Percentiles rank a stretch among this genome's conserved stretches.
These are phyloP conservation scores for Sinohyriopsis cumingii DNA, from an alignment of 2,888 invertebrate species.

Conservation along the genomic window DNA sequence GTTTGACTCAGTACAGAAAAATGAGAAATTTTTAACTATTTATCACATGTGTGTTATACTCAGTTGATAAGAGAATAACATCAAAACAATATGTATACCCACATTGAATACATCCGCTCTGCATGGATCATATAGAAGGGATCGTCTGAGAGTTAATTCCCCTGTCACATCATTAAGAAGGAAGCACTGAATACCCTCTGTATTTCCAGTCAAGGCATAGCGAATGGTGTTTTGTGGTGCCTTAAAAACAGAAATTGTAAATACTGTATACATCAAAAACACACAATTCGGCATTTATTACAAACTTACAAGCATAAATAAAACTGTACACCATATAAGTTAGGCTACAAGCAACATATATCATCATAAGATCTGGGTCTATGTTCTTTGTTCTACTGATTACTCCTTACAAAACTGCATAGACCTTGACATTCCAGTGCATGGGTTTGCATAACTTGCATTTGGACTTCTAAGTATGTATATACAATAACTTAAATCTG, in stretches of 20 bases:
- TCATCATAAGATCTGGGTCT: no score
- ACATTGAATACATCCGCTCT: slow-evolving; percentile 42
- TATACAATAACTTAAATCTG: no score
- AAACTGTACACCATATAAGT: background rate
- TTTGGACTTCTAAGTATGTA: no score
- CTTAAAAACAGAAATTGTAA: slow-evolving; percentile 33
- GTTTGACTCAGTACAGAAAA: no score
- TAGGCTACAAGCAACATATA: no score
- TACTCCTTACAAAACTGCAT: no score
- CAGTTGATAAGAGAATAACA: no score
- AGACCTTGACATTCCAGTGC: no score
- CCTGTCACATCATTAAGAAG: slow-evolving; percentile 54
- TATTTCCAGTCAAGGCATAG: slow-evolving; percentile 55
- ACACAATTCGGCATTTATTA: background rate
- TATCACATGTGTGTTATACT: no score
- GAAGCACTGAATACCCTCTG: slow-evolving; percentile 58
- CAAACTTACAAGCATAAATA: background rate
- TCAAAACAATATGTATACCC: slow-evolving; percentile 12
- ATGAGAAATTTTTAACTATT: no score
- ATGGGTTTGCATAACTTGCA: no score
- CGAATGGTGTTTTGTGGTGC: slow-evolving; percentile 63
- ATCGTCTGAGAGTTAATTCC: slow-evolving; percentile 47
- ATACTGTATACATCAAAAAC: slow-evolving; percentile 3
- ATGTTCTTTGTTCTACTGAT: no score
- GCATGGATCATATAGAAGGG: slow-evolving; percentile 53